Conservation (phyloP, 2,797 vertebrate genomes). For the Danio kyathit region DNA sequence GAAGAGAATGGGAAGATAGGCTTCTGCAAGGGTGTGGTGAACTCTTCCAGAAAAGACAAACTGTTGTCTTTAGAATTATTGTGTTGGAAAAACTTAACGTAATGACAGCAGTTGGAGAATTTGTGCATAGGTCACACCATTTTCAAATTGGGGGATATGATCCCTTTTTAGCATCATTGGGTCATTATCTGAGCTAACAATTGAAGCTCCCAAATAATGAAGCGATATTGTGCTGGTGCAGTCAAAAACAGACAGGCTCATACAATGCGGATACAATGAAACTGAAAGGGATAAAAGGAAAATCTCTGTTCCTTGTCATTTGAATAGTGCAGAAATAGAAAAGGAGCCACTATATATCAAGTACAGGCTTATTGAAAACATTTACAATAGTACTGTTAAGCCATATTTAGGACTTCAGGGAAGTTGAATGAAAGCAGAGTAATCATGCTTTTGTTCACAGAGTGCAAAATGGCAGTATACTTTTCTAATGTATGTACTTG, state of each 20-base stretch:
- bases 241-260: conserved; percentile 58
- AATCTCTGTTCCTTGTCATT: conserved; percentile 42
- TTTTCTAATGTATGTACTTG: neutral
- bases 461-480: neutral
- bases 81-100: conserved; percentile 62
- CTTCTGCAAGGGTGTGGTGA: conserved; percentile 36
- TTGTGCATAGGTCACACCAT: conserved; percentile 29
- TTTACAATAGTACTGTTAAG: conserved; percentile 44
- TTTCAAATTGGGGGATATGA: conserved; percentile 59
- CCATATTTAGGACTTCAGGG: conserved; percentile 10
- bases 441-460: neutral
- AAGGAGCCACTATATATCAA: conserved; percentile 31
- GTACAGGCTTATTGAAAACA: conserved; percentile 45
- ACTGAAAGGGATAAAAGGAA: conserved; percentile 51
- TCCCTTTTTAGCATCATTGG: conserved; percentile 55
- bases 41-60: conserved; percentile 41
- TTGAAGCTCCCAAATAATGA: conserved; percentile 61
- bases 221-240: conserved; percentile 54
- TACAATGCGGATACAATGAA: conserved; percentile 37
- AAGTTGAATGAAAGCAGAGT: conserved; percentile 15
- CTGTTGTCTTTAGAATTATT: conserved; percentile 64
- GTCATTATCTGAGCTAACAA: conserved; percentile 63
- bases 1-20: conserved; percentile 36
- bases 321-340: conserved; percentile 39
- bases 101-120: conserved; percentile 54